Evolutionary conservation across 2,888 invertebrate species (phyloP).

Genomic region (Trichogramma evanescens): DNA sequence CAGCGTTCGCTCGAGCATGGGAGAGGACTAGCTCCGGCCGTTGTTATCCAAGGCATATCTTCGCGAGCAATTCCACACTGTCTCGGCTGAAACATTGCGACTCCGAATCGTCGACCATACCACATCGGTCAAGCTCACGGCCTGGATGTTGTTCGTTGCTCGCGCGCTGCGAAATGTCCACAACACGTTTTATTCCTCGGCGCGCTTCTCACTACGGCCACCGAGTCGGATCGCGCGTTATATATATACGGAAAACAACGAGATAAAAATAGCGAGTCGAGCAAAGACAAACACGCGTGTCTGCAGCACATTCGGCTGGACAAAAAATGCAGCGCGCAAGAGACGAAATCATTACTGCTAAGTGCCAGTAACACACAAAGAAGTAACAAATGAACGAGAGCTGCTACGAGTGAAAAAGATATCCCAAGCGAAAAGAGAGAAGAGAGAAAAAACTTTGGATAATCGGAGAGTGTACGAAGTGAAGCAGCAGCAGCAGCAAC

Average conservation of each 20-base stretch:
- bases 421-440: not conserved
- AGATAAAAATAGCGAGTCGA: not conserved
- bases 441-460: not conserved
- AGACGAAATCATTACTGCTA: not conserved
- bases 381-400: not conserved
- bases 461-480: not conserved
- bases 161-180: conserved; percentile 26
- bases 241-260: too few species aligned
- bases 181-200: conserved; percentile 26
- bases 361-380: not conserved
- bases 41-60: not conserved
- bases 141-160: not conserved
- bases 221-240: too few species aligned
- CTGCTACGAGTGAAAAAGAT: not conserved
- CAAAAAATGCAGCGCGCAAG: not conserved
- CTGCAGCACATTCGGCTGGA: not conserved
- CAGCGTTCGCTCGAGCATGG: too few species aligned
- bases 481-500: not conserved
- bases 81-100: conserved; percentile 30
- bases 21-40: too few species aligned
- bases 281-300: conserved; percentile 18
- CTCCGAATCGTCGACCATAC: conserved; percentile 29
- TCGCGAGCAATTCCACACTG: not conserved
- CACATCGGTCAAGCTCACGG: conserved; percentile 29
- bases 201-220: not conserved